Evolutionary conservation across 2,797 vertebrate species (phyloP).

Genomic region (Sebastes taczanowskii): DNA sequence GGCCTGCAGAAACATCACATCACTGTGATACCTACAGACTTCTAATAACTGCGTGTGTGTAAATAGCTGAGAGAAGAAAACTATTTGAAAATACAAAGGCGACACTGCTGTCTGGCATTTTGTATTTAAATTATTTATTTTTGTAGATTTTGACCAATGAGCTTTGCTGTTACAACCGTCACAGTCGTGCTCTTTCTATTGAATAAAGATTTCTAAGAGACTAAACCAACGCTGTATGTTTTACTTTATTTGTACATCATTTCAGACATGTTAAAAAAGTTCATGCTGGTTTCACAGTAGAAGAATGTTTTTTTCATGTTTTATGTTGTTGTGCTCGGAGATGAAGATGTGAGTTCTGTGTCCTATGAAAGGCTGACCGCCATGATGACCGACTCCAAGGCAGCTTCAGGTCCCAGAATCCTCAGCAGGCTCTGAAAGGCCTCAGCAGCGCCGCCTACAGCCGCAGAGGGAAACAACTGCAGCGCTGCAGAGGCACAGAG

Average conservation of each 20-base stretch:
- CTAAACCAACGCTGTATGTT: background rate
- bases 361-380: constrained; percentile 47
- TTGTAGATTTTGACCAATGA: constrained; percentile 82
- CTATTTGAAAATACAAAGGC: constrained; percentile 78
- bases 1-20: constrained; percentile 58
- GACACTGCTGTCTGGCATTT: constrained; percentile 86
- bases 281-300: background rate
- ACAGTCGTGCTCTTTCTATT: constrained; percentile 86
- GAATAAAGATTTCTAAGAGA: constrained; percentile 84
- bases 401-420: constrained; percentile 84
- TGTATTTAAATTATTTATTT: constrained; percentile 97
- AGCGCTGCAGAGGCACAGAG: constrained; percentile 33
- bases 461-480: constrained; percentile 50
- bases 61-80: constrained; percentile 66
- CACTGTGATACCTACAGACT: constrained; percentile 78
- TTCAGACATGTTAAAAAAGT: background rate
- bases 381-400: constrained; percentile 85
- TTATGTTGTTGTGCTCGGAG: background rate
- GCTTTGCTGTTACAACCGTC: constrained; percentile 66
- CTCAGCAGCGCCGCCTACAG: constrained; percentile 24
- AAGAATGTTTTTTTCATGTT: background rate
- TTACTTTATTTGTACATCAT: background rate
- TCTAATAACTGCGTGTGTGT: constrained; percentile 68
- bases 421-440: constrained; percentile 84
- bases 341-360: background rate